Percentiles rank a stretch among this genome's conserved stretches.
Conservation (phyloP, 2,797 vertebrate species). For the Xyrichtys novacula region DNA sequence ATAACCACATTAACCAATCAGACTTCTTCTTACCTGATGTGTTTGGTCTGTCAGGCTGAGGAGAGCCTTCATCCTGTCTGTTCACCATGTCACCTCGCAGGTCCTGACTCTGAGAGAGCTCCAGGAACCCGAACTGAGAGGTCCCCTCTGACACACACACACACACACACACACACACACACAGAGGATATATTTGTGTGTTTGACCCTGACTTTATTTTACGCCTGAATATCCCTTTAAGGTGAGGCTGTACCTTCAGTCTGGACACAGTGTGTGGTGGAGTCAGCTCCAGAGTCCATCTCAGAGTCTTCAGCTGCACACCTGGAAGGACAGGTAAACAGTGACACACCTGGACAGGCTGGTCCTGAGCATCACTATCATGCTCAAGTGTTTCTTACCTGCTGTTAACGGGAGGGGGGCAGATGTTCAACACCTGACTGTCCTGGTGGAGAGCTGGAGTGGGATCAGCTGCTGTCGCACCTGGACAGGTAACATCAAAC, state of each 20-base stretch:
- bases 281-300: conserved; percentile 76
- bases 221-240: too few relatives aligned
- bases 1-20: neutral
- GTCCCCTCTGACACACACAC: conserved; percentile 79
- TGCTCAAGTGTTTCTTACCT: conserved; percentile 56
- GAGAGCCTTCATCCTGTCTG: conserved; percentile 42
- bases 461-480: conserved; percentile 34
- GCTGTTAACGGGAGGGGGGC: conserved; percentile 57
- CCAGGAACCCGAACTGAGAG: conserved; percentile 90
- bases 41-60: conserved; percentile 39
- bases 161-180: neutral
- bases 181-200: too few relatives aligned
- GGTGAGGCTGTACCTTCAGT: conserved; percentile 82
- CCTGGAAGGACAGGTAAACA: conserved; percentile 43
- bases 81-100: conserved; percentile 69
- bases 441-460: conserved; percentile 68
- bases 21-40: conserved; percentile 23
- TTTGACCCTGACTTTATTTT: too few relatives aligned
- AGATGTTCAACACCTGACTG: conserved; percentile 77
- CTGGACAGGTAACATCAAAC: too few relatives aligned
- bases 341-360: neutral
- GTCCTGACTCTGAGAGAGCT: conserved; percentile 94
- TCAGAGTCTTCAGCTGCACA: conserved; percentile 63
- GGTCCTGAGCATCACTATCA: neutral
- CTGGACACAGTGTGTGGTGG: conserved; percentile 73